phyloP scores from a whole-genome alignment of 2,113 vertebrate genomes.

The Campylomormyrus numenius region DNA sequence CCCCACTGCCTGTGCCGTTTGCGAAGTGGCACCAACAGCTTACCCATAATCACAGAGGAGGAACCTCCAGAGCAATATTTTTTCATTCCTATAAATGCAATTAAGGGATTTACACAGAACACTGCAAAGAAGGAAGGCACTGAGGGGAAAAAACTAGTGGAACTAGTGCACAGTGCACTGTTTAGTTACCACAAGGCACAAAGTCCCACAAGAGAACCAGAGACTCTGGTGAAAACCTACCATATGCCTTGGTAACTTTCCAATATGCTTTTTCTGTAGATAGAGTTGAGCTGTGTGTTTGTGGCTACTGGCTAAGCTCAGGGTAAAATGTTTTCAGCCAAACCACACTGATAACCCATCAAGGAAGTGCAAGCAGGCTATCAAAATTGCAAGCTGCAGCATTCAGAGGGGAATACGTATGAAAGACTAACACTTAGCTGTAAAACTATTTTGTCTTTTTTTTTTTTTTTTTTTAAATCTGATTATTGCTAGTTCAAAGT shows the following conservation, averaged over 20 bases:
- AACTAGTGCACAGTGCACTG: not conserved
- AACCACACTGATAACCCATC: not conserved
- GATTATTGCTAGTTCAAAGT: not conserved
- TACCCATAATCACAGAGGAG: not conserved
- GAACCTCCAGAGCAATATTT: not conserved
- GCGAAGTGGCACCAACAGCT: not conserved
- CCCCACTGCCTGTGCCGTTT: not conserved
- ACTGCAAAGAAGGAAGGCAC: too few species aligned
- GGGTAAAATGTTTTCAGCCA: not conserved
- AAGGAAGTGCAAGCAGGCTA: too few species aligned
- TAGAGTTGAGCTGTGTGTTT: not conserved
- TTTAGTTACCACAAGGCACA: not conserved
- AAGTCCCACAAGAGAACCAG: not conserved
- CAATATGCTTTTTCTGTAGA: not conserved
- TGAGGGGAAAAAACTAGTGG: too few species aligned
- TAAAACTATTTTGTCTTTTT: not conserved
- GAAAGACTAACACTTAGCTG: not conserved
- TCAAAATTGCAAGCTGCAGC: too few species aligned
- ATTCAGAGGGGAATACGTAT: not conserved
- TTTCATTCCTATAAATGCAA: not conserved
- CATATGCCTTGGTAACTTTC: not conserved
- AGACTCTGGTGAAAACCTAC: not conserved
- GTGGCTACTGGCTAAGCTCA: not conserved
- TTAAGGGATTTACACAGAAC: not conserved
- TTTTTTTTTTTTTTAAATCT: not conserved